A percentile compares a stretch with the other conserved stretches of the same genome.
Conservation (phyloP, 2,797 vertebrate genomes). For the Poeciliopsis paucimaculata region DNA sequence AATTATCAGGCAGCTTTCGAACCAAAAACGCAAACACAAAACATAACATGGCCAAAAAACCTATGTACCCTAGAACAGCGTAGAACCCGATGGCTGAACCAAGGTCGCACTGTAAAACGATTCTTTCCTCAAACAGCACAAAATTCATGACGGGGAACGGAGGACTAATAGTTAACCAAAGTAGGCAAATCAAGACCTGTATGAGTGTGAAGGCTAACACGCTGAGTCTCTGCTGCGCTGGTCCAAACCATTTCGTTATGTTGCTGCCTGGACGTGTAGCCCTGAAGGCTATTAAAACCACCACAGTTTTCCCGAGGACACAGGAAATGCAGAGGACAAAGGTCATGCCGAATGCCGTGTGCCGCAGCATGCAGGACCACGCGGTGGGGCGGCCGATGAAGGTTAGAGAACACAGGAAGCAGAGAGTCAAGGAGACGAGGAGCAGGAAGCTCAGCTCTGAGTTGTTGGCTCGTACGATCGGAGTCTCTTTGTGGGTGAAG, state of each 20-base stretch:
- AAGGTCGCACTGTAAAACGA: constrained; percentile 73
- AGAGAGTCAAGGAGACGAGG: constrained; percentile 78
- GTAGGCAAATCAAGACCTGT: constrained; percentile 75
- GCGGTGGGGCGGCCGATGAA: constrained; percentile 78
- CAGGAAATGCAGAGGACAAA: constrained; percentile 81
- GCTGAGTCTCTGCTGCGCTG: constrained; percentile 74
- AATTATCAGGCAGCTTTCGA: constrained; percentile 77
- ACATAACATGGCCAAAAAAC: constrained; percentile 70
- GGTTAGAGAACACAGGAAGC: constrained; percentile 80
- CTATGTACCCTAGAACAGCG: constrained; percentile 75
- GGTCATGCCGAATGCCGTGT: constrained; percentile 80
- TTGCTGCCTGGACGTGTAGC: constrained; percentile 77
- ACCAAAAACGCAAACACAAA: constrained; percentile 77
- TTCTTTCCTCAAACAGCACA: constrained; percentile 64
- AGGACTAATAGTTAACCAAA: constrained; percentile 74
- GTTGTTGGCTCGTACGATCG: constrained; percentile 78
- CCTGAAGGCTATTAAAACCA: constrained; percentile 80
- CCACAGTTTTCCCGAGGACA: constrained; percentile 80
- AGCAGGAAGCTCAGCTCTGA: constrained; percentile 81
- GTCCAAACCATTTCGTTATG: constrained; percentile 82
- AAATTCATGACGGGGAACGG: constrained; percentile 74
- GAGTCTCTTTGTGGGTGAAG: constrained; percentile 75
- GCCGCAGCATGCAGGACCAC: constrained; percentile 82
- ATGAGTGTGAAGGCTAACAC: constrained; percentile 70
- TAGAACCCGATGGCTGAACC: constrained; percentile 75